These are phyloP conservation scores for Pollenia griseotomentosa DNA, from an alignment of 2,888 invertebrate species.

Conservation along the genomic window DNA sequence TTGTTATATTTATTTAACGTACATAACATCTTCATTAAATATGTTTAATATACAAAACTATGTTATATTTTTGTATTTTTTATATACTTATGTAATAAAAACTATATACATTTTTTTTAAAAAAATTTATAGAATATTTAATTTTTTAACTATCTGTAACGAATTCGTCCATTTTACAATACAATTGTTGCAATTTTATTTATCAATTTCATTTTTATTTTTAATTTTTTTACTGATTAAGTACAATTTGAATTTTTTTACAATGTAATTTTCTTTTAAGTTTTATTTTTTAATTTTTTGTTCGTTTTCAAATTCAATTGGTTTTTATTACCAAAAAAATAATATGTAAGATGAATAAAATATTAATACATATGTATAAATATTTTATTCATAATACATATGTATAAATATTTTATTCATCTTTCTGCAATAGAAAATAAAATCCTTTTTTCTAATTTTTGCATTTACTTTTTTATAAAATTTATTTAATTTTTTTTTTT, in stretches of 20 bases:
- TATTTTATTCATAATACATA: no score
- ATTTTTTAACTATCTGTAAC: conserved; percentile 63
- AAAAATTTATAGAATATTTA: conserved; percentile 20
- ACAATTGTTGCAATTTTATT: conserved; percentile 73
- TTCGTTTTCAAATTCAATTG: conserved; percentile 28
- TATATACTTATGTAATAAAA: conserved; percentile 8
- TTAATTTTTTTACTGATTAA: conserved; percentile 72
- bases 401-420: no score
- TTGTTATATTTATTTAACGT: conserved; percentile 63
- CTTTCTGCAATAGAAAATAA: conserved; percentile 37
- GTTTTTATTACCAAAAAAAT: conserved; percentile 13
- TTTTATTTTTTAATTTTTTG: conserved; percentile 34
- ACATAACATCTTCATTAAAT: conserved; percentile 30
- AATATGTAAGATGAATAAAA: no score
- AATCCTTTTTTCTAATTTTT: conserved; percentile 32
- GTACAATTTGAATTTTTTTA: conserved; percentile 69
- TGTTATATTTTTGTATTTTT: conserved; percentile 39
- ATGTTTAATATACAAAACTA: conserved; percentile 36
- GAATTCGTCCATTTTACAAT: conserved; percentile 74
- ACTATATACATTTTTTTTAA: conserved; percentile 25
- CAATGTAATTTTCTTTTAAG: conserved; percentile 41
- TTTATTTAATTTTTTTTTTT: conserved; percentile 35
- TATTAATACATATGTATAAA: neutral
- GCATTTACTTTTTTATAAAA: conserved; percentile 63
- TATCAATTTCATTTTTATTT: conserved; percentile 73